These are phyloP conservation scores for Vireo griseus DNA, from an alignment of 2,797 vertebrate genomes.

Conservation along the genomic window DNA sequence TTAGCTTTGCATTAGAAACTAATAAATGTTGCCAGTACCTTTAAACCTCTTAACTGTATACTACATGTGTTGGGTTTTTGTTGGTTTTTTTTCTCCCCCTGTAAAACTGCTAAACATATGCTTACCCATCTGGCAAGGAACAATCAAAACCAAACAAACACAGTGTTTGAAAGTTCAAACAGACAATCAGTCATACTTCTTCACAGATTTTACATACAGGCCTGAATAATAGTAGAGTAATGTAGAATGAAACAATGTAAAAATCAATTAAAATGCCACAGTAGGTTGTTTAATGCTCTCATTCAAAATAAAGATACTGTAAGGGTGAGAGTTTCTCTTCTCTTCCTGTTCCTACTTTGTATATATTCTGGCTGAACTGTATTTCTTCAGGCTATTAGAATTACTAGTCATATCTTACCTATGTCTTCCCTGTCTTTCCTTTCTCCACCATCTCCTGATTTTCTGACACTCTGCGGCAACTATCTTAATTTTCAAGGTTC, in stretches of 20 bases:
- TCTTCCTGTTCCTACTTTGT: background rate
- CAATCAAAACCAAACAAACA: constrained; percentile 51
- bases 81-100: background rate
- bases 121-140: constrained; percentile 47
- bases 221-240: background rate
- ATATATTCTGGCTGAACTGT: background rate
- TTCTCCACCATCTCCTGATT: background rate
- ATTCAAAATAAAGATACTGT: background rate
- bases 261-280: constrained; percentile 8
- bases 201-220: background rate
- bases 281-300: background rate
- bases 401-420: background rate
- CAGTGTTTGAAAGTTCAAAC: constrained; percentile 49
- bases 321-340: background rate
- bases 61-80: background rate
- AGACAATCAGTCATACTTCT: constrained; percentile 9
- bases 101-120: constrained; percentile 56
- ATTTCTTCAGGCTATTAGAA: background rate
- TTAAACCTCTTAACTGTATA: background rate
- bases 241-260: background rate
- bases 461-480: background rate
- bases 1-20: background rate
- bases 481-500: background rate
- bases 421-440: background rate
- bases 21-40: constrained; percentile 6